A percentile compares a stretch with the other conserved stretches of the same genome.
Conservation (phyloP, 2,797 vertebrate species). For the Hylomyscus alleni region DNA sequence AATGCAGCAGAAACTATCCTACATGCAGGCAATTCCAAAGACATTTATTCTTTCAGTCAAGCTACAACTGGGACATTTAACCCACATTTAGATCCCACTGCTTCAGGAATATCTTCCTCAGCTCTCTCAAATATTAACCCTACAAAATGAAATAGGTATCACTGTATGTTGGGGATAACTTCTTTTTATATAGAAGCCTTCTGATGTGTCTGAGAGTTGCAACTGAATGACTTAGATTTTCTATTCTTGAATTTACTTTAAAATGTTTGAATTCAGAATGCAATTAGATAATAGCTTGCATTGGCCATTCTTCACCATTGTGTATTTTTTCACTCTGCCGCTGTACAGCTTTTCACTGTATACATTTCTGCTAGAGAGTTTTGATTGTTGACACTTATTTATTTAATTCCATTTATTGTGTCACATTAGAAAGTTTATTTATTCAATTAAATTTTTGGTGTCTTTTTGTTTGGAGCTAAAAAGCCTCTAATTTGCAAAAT, state of each 20-base stretch:
- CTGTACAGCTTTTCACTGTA: background rate
- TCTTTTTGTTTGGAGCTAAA: background rate
- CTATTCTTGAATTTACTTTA: background rate
- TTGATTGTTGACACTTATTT: background rate
- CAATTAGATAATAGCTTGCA: background rate
- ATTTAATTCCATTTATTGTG: background rate
- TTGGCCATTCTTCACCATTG: background rate
- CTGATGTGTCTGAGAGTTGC: background rate
- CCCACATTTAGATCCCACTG: background rate
- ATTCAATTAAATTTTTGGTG: background rate
- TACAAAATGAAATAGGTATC: background rate
- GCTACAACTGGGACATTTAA: background rate
- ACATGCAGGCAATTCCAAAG: background rate
- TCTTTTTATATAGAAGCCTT: background rate
- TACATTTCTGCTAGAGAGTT: background rate
- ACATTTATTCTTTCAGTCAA: background rate
- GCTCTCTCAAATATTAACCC: background rate
- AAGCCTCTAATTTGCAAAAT: background rate
- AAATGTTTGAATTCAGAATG: background rate
- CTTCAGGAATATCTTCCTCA: background rate
- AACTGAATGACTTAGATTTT: background rate
- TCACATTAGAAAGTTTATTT: background rate
- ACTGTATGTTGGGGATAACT: background rate
- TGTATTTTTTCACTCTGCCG: background rate
- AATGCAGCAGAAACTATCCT: background rate